phyloP scores from a whole-genome alignment of 2,888 invertebrate species.

The Hypselothyrea guttata region DNA sequence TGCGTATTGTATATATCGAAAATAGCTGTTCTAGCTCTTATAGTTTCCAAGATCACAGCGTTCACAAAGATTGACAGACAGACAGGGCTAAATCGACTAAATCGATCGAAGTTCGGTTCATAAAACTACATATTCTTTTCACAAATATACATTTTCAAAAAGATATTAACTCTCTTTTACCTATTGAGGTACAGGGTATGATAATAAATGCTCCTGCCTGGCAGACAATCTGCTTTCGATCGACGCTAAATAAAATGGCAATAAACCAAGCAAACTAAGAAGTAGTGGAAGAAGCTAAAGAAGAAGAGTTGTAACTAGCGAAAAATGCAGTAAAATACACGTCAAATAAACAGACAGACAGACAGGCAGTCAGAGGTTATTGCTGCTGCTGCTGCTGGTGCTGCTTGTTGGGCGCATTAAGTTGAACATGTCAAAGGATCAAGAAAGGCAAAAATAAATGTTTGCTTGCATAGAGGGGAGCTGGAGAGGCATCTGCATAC shows the following conservation, averaged over 20 bases:
- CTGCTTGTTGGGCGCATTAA: conserved; percentile 63
- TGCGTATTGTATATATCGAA: too few species aligned
- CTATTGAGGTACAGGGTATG: too few species aligned
- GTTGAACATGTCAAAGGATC: conserved; percentile 78
- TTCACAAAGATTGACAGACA: too few species aligned
- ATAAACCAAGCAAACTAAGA: conserved; percentile 4
- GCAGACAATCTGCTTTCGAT: conserved; percentile 54
- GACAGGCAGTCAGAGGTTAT: conserved; percentile 15
- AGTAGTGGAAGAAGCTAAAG: conserved; percentile 40
- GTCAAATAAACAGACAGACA: conserved; percentile 38
- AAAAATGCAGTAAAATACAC: conserved; percentile 59
- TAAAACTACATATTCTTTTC: too few species aligned
- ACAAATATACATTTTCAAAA: too few species aligned
- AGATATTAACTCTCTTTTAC: too few species aligned
- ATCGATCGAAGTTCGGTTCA: too few species aligned
- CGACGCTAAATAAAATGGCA: conserved; percentile 47
- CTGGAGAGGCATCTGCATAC: conserved; percentile 58
- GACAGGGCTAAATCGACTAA: too few species aligned
- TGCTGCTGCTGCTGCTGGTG: conserved; percentile 14
- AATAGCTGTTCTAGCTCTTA: too few species aligned
- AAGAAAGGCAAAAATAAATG: conserved; percentile 46
- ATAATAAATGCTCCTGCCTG: conserved; percentile 39
- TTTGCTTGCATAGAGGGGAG: conserved; percentile 19
- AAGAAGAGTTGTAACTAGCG: conserved; percentile 41
- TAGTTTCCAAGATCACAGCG: too few species aligned